Conservation (phyloP, 2,888 invertebrate genomes). For the Prionchulus punctatus region DNA sequence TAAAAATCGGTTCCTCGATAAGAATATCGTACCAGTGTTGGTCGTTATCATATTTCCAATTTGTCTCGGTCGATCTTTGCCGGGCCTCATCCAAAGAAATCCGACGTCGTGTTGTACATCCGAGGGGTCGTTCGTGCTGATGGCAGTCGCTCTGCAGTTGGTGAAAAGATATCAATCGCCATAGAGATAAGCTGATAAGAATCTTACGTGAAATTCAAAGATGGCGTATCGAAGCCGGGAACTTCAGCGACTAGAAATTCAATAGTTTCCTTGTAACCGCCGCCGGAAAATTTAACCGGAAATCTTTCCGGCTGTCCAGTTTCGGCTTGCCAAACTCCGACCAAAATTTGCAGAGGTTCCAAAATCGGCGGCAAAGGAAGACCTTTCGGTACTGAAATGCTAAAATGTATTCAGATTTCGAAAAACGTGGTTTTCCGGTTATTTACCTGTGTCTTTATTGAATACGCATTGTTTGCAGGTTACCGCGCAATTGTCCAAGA, state of each 20-base stretch:
- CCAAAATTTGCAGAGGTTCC: conserved; percentile 25
- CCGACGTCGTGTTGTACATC: background rate
- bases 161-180: background rate
- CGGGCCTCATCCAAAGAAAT: background rate
- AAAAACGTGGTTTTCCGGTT: background rate
- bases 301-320: conserved; percentile 4
- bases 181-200: background rate
- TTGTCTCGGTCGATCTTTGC: background rate
- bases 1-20: too few species aligned
- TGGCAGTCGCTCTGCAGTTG: background rate
- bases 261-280: conserved; percentile 20
- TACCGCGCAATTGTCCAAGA: conserved; percentile 25
- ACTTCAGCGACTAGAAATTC: conserved; percentile 22
- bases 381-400: background rate
- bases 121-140: background rate
- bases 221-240: conserved; percentile 25
- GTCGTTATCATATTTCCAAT: background rate
- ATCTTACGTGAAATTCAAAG: conserved; percentile 25
- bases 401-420: background rate
- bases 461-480: conserved; percentile 20
- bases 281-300: background rate
- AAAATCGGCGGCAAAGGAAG: conserved; percentile 24
- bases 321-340: conserved; percentile 23
- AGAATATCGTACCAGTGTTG: background rate
- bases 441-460: background rate